Evolutionary conservation across 2,113 vertebrate genomes (phyloP).

Genomic region (Actinemys pallida): DNA sequence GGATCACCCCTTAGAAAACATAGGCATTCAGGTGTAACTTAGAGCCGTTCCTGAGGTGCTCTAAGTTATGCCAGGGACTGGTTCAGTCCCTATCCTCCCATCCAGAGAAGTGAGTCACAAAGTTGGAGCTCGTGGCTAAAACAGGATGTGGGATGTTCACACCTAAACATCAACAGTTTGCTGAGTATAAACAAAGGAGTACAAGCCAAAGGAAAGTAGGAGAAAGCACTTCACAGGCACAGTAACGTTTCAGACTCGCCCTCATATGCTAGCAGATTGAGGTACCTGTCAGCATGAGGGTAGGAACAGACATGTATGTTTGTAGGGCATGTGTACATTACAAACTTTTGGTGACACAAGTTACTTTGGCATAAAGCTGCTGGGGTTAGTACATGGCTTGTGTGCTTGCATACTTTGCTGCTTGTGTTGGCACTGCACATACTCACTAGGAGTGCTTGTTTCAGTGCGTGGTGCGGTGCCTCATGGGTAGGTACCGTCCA

Average conservation of each 20-base stretch:
- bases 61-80: not conserved
- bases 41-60: not conserved
- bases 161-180: not conserved
- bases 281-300: not conserved
- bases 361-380: not conserved
- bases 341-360: not conserved
- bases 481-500: not conserved
- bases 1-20: not conserved
- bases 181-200: not conserved
- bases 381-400: not conserved
- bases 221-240: not conserved
- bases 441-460: too few relatives aligned
- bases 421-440: not conserved
- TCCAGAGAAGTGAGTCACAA: not conserved
- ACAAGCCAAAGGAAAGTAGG: not conserved
- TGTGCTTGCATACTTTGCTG: not conserved
- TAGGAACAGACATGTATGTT: not conserved
- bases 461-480: not conserved
- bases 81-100: fast-evolving
- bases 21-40: not conserved
- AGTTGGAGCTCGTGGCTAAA: not conserved
- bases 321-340: not conserved
- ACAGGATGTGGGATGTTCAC: not conserved
- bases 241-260: not conserved
- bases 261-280: not conserved